These are phyloP conservation scores for Pristionchus mayeri DNA, from an alignment of 2,888 invertebrate species.

Conservation along the genomic window DNA sequence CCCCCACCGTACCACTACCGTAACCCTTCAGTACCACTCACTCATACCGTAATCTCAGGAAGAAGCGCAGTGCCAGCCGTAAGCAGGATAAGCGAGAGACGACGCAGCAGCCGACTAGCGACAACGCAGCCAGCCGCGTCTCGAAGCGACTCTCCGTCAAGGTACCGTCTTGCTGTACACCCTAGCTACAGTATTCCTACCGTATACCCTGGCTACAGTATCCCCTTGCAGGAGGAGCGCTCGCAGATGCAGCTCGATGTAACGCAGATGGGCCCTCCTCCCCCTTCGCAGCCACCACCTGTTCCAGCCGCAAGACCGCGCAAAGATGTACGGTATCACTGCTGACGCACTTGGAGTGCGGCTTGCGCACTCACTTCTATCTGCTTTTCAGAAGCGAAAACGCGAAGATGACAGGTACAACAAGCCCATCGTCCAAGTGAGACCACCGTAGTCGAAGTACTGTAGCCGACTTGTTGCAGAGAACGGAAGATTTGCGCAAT, in stretches of 20 bases:
- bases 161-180: conserved; percentile 1
- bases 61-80: conserved; percentile 3
- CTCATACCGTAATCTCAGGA: conserved; percentile 29
- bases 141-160: background rate
- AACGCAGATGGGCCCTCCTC: background rate
- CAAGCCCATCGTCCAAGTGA: conserved; percentile 24
- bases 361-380: background rate
- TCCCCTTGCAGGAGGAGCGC: background rate
- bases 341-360: background rate
- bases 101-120: background rate
- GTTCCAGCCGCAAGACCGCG: background rate
- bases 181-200: background rate
- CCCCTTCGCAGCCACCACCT: background rate
- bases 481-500: conserved; percentile 39
- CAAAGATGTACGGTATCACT: background rate
- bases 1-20: background rate
- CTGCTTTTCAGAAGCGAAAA: background rate
- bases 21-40: background rate
- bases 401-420: conserved; percentile 34
- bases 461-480: background rate
- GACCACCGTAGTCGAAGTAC: background rate
- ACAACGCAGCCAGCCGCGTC: background rate
- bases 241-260: conserved; percentile 21
- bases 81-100: background rate
- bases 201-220: background rate